A percentile compares a stretch with the other conserved stretches of the same genome.
These are phyloP conservation scores for Loxodonta africana DNA, from an alignment of 2,113 vertebrate species.

Conservation along the genomic window DNA sequence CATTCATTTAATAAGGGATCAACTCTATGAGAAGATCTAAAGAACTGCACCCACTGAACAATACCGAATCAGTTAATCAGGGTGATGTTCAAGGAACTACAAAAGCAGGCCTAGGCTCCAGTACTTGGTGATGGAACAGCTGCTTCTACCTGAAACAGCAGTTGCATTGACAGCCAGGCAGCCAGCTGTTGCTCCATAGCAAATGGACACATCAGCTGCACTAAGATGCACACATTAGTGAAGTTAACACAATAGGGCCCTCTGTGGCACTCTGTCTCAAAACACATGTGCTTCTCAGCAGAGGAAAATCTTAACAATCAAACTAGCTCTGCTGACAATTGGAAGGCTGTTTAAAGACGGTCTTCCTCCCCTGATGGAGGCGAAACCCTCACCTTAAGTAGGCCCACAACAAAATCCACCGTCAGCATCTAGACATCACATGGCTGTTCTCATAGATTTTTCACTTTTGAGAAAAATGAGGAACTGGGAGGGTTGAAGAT, in stretches of 20 bases:
- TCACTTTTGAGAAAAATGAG: neutral
- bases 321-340: slow-evolving; percentile 83
- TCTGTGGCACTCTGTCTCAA: slow-evolving; percentile 86
- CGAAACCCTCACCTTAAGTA: neutral
- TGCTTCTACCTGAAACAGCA: slow-evolving; percentile 92
- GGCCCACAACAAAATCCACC: neutral
- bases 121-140: slow-evolving; percentile 90
- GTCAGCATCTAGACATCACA: neutral
- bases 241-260: slow-evolving; percentile 87
- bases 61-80: neutral
- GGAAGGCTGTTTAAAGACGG: slow-evolving; percentile 85
- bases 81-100: neutral
- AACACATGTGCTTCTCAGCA: slow-evolving; percentile 84
- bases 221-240: slow-evolving; percentile 80
- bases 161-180: slow-evolving; percentile 83
- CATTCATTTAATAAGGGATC: neutral
- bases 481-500: neutral
- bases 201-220: slow-evolving; percentile 93
- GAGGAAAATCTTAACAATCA: slow-evolving; percentile 78
- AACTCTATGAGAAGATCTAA: neutral
- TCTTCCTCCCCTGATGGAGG: neutral
- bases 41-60: neutral
- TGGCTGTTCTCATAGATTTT: neutral
- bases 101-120: neutral
- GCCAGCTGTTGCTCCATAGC: slow-evolving; percentile 91